Evolutionary conservation across 1,140 invertebrate species (phyloP), one percentile per base, ranked within the genome.

Genomic region (Acyrthosiphon pisum): DNA sequence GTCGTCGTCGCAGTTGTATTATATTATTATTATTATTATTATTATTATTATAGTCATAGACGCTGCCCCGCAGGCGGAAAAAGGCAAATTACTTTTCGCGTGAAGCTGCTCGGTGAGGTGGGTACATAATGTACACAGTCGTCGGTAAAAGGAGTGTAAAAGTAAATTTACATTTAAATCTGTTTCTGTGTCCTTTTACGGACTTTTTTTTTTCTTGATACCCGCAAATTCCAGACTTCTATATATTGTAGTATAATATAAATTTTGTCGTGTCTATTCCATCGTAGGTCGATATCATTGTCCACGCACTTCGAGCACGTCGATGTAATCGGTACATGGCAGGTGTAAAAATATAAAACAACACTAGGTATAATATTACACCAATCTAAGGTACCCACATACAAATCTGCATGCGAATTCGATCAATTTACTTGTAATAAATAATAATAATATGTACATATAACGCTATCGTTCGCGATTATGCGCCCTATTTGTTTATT

Each of bases 111-210:
- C 46, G 86, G 14, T 18, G 8, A 37, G 41, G 20, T 35, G 23
- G 37, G 41, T 37, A 53, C 8, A 48, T 87, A 48, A 50, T 89
- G 35, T 56, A 56, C 22, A 41, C 8, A 88, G 48, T 90, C 50
- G 50, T 90, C n/a, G 48, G 48, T 20, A 35, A n/a, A 20, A 35
- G 35, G 53, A 37, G 91, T 76, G 76, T 76, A 35, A 76, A 44
- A 81, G 30, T 41, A 48, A 91, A 81, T 91, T 91, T 76, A 48
- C 60, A 91, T 91, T 91, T 91, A 81, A 91, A 91, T 46, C 44
- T 18, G 90, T 91, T 91, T 91, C 22, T 53, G 20, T 53, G 50
- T 23, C 22, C 50, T 53, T 22, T 53, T 22, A 23, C 20, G 22
- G 20, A 53, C 20, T 20, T 53, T 53, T 50, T 53, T 50, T 53